phyloP scores from a whole-genome alignment of 2,888 invertebrate genomes.

The Drosophila meridionalis region DNA sequence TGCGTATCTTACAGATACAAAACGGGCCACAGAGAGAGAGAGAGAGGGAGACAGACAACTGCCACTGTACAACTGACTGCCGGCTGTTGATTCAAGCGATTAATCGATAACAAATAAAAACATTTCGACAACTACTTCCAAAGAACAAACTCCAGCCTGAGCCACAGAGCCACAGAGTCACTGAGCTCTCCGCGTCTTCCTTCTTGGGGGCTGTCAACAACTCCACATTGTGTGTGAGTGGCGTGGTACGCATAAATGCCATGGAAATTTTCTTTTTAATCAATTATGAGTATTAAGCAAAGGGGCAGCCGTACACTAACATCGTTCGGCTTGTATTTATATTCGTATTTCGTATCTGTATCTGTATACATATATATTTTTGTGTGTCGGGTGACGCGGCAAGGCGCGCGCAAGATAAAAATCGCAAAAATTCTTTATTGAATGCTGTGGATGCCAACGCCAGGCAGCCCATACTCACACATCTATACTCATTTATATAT shows the following conservation, averaged over 20 bases:
- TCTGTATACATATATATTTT: constrained; percentile 1
- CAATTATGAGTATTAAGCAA: constrained; percentile 77
- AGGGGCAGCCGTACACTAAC: constrained; percentile 53
- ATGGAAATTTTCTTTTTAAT: constrained; percentile 81
- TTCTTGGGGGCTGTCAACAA: constrained; percentile 69
- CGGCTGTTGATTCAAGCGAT: constrained; percentile 75
- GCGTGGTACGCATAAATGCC: constrained; percentile 80
- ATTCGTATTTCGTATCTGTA: constrained; percentile 27
- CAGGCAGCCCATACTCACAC: constrained; percentile 26
- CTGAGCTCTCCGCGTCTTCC: background rate
- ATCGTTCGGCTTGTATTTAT: constrained; percentile 20
- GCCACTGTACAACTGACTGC: constrained; percentile 57
- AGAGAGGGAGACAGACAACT: constrained; percentile 38
- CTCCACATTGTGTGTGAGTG: constrained; percentile 77
- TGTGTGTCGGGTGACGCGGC: constrained; percentile 52
- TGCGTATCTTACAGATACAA: constrained; percentile 41
- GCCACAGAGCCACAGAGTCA: background rate
- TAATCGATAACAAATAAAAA: constrained; percentile 81
- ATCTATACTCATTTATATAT: background rate
- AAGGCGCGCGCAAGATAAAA: constrained; percentile 68
- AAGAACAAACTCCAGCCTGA: constrained; percentile 50
- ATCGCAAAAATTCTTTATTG: constrained; percentile 81
- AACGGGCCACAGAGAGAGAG: background rate
- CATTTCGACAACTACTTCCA: constrained; percentile 81
- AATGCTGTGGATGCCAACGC: constrained; percentile 75